phyloP scores from a whole-genome alignment of 2,113 vertebrate genomes.

The Vidua macroura region DNA sequence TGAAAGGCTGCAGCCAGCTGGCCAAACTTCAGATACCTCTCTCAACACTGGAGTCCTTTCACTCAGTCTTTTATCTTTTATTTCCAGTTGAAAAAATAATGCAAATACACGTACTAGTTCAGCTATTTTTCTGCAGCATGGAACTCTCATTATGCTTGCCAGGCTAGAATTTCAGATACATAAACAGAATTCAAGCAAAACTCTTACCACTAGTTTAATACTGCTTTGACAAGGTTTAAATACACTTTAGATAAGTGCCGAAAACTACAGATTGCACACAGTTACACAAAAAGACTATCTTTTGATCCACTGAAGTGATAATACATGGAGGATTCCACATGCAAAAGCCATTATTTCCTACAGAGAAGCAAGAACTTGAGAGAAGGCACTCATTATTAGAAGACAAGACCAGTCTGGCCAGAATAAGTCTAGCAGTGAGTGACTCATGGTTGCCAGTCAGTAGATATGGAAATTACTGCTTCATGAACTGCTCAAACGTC shows the following conservation, averaged over 20 bases:
- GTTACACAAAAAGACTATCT: neutral
- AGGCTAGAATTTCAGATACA: conserved; percentile 5
- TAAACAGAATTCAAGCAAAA: conserved; percentile 23
- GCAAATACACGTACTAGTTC: neutral
- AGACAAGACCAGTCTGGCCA: neutral
- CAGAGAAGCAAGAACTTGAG: neutral
- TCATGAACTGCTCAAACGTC: neutral
- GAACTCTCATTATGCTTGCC: neutral
- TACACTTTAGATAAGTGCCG: conserved; percentile 2
- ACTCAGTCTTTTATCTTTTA: neutral
- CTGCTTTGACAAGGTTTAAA: conserved; percentile 29
- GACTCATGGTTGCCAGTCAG: neutral
- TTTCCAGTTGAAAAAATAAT: conserved; percentile 21
- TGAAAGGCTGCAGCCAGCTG: neutral
- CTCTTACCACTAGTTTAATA: conserved; percentile 17
- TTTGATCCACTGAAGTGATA: conserved; percentile 12
- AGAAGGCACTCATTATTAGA: neutral
- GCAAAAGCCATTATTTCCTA: neutral
- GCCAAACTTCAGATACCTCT: neutral
- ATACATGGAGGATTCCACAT: neutral
- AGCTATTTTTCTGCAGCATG: neutral
- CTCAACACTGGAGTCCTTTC: neutral
- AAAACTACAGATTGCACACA: neutral
- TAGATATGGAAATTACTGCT: neutral
- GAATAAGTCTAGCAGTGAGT: neutral